Evolutionary conservation across 2,113 vertebrate genomes (phyloP), one percentile per base, ranked within the genome.

Genomic region (Dasyornis broadbenti): DNA sequence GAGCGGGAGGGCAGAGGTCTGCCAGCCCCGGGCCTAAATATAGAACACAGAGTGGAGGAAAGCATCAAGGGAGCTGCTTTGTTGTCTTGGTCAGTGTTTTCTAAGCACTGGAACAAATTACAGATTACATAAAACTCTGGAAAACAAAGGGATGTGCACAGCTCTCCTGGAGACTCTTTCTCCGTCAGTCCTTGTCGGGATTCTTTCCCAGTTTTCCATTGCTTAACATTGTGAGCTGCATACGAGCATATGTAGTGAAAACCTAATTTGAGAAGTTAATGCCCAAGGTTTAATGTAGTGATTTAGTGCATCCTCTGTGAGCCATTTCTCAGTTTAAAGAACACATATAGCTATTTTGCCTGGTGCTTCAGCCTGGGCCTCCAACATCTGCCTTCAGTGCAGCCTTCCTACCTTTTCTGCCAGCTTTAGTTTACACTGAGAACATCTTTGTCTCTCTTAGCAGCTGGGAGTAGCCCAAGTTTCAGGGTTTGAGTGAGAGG

Each of bases 101-200:
- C 79, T 88, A 83, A 96, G 71, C 89, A 49, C 54, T 78, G 80
- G 72, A 75, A 64, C 37, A 64, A 86, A 49, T 40, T 18, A 69
- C 45, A 89, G 76, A n/a, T 95, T 61, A 54, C 72, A 89, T 50
- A 59, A 39, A 93, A 52, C 69, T 73, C 79, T 86, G 37, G 42
- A 56, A 87, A 90, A 64, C 54, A 78, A 91, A 92, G 42, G 50
- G 15, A 13, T 57, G 63, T 11, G 10, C 19, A 3, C 10, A 14
- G n/a, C 61, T 87, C 59, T 79, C 5, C 4, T 28, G 28, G 35
- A 77, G 35, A 6, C 19, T 57, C 49, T n/a, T 50, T 59, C 44
- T 44, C 3, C 3, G 8, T 40, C 0, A 0, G 16, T 89, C 47
- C 22, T 45, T 33, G 11, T 68, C 0, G 0, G 56, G 45, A 61